These are phyloP conservation scores for Notodonta ziczac DNA, from an alignment of 2,888 invertebrate genomes.

Conservation along the genomic window DNA sequence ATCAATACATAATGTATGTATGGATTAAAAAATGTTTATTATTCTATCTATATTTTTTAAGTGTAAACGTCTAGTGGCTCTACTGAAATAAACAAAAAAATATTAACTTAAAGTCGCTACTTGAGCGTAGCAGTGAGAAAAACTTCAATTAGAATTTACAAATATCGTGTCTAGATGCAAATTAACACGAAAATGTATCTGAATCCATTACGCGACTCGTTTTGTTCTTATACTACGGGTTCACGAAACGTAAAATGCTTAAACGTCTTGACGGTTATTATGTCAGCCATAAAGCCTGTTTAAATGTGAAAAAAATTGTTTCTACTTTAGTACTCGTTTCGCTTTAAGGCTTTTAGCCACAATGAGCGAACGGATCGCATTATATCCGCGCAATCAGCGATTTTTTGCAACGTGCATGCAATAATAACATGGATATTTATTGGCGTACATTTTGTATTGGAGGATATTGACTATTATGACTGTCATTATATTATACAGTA, in stretches of 20 bases:
- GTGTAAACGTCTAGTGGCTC: not conserved
- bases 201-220: constrained; percentile 26
- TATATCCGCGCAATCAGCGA: not conserved
- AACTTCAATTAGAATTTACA: constrained; percentile 28
- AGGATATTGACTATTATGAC: no score
- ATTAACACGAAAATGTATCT: constrained; percentile 24
- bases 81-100: not conserved
- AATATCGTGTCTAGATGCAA: constrained; percentile 27
- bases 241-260: constrained; percentile 26
- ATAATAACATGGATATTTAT: no score
- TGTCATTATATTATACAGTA: no score
- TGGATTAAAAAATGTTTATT: no score
- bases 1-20: no score
- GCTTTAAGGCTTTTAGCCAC: not conserved
- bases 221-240: constrained; percentile 16
- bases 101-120: not conserved
- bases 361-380: not conserved
- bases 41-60: no score
- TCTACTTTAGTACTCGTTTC: constrained; percentile 3
- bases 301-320: constrained; percentile 23
- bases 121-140: constrained; percentile 15
- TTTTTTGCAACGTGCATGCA: not conserved
- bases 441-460: no score
- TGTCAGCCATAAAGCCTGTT: constrained; percentile 13
- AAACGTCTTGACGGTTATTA: constrained; percentile 28